Evolutionary conservation across 2,113 vertebrate genomes (phyloP).

Genomic region (Pipra filicauda): DNA sequence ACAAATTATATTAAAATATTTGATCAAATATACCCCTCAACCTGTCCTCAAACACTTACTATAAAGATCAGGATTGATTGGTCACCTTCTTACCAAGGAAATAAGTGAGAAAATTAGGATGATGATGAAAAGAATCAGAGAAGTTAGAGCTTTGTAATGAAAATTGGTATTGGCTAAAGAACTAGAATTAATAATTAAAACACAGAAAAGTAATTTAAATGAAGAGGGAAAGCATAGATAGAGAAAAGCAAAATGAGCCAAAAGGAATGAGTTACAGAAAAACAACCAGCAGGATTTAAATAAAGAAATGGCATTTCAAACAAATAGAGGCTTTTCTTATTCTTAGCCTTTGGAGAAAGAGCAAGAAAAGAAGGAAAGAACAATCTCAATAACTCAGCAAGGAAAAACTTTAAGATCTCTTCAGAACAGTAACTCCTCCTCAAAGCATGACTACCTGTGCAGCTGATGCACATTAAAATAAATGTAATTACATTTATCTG

Average conservation of each 20-base stretch:
- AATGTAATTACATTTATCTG: background rate
- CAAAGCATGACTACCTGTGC: background rate
- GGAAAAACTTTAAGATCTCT: background rate
- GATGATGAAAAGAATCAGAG: background rate
- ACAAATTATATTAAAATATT: background rate
- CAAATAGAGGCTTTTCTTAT: background rate
- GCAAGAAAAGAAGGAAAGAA: background rate
- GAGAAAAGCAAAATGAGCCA: background rate
- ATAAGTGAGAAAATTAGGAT: background rate
- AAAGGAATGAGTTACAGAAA: background rate
- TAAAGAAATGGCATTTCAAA: background rate
- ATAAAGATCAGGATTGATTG: background rate
- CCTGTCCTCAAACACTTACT: background rate
- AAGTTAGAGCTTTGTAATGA: background rate
- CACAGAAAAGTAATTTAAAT: background rate
- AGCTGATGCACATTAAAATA: background rate
- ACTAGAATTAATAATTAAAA: background rate
- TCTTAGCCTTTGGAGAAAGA: background rate
- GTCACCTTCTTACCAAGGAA: background rate
- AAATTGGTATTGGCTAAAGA: background rate
- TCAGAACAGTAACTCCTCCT: background rate
- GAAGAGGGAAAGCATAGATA: background rate
- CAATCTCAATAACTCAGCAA: background rate
- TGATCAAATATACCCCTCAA: background rate
- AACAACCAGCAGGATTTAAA: background rate